Conservation (phyloP, 2,888 invertebrate species). For the Gari tellinella region DNA sequence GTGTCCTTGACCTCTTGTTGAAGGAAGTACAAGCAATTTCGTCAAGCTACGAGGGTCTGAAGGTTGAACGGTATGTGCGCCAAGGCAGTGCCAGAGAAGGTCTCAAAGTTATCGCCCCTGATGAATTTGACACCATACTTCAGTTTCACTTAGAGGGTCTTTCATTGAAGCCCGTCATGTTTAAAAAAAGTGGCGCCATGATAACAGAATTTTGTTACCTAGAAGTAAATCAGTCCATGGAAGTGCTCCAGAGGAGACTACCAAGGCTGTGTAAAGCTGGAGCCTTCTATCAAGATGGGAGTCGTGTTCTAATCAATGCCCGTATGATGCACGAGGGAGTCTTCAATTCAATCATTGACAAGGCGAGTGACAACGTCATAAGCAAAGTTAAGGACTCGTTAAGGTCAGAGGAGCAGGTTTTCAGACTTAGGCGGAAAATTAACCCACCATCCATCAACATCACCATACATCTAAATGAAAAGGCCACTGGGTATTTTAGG, state of each 20-base stretch:
- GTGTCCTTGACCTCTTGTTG: slow-evolving; percentile 14
- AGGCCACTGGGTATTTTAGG: background rate
- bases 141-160: slow-evolving; percentile 46
- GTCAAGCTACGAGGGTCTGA: slow-evolving; percentile 17
- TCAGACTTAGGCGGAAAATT: slow-evolving; percentile 1
- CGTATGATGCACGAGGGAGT: slow-evolving; percentile 24
- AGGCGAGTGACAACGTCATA: slow-evolving; percentile 4
- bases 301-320: slow-evolving; percentile 21
- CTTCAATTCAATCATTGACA: slow-evolving; percentile 38
- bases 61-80: slow-evolving; percentile 35
- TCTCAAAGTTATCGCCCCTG: slow-evolving; percentile 46
- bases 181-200: background rate
- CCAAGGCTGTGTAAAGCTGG: slow-evolving; percentile 17
- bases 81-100: slow-evolving; percentile 60
- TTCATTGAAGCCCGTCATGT: background rate
- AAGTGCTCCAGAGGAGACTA: slow-evolving; percentile 6
- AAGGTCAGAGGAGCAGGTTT: background rate
- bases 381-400: background rate
- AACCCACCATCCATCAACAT: slow-evolving; percentile 35
- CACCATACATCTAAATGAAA: slow-evolving; percentile 3
- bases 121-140: slow-evolving; percentile 57
- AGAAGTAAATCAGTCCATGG: background rate
- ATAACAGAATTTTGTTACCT: slow-evolving; percentile 35
- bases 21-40: slow-evolving; percentile 19
- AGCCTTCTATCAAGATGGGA: slow-evolving; percentile 10